Base-by-base conservation (phyloP, 2,888 invertebrate genomes). In the Ecdyonurus torrentis region DNA sequence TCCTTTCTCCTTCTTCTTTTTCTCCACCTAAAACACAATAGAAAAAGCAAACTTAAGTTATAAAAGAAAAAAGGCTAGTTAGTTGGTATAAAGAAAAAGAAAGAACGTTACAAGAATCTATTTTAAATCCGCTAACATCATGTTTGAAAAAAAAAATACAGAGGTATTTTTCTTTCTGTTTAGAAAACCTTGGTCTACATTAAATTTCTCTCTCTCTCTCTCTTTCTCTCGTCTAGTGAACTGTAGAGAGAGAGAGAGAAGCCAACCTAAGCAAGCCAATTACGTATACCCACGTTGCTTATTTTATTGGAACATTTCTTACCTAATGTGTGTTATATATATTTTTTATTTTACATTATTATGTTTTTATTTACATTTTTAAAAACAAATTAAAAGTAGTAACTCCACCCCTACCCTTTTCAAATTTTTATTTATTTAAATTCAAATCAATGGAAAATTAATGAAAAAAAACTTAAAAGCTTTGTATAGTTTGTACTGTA, bases 91-190 rank as follows among this genome's bases (percentile, higher is more conserved):
- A 37, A 37, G 37, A 10, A 37, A 15, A 10, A 15, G 37, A 15
- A 15, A 10, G 7, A 10, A 10, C 5, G n/a, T 37, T 37, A 37
- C 7, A 37, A 55, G n/a, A 55, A 55, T n/a, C 55, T 55, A 55
- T 55, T 55, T 55, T 55, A 55, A 55, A 55, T 55, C 55, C 55
- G 55, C 55, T 55, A 55, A 55, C 55, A 55, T 55, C 55, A 22
- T 55, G 55, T 55, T 37, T 10, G 15, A 37, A 37, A 37, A 37
- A 37, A 37, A 37, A 37, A 10, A 37, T 15, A 37, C 5, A 15
- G 37, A 10, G 15, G 5, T 37, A 10, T 37, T 37, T 15, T 37
- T 37, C 15, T 37, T 5, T 37, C 7, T 37, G 37, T 37, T 10
- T 37, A 37, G 37, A 37, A 37, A 37, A 37, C 37, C 37, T 37